Conservation (phyloP, 2,113 vertebrate genomes). For the Poeciliopsis prolifica region DNA sequence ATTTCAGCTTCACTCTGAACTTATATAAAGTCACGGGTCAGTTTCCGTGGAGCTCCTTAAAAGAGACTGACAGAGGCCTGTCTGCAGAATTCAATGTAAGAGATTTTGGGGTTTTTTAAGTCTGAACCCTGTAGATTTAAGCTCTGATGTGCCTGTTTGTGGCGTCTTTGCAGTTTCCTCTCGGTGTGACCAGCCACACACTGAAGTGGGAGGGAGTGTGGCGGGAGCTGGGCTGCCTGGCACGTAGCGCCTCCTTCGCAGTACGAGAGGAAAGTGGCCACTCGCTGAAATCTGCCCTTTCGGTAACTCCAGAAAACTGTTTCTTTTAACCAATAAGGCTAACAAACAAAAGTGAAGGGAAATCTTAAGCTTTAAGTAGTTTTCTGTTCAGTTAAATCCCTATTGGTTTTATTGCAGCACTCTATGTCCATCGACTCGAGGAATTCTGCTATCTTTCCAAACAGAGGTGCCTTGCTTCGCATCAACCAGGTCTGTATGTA, state of each 20-base stretch:
- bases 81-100: constrained; percentile 91
- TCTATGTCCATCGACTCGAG: constrained; percentile 91
- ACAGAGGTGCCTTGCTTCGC: constrained; percentile 89
- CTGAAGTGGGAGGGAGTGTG: constrained; percentile 97
- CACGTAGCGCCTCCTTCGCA: constrained; percentile 91
- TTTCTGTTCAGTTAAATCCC: background rate
- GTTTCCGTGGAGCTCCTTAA: constrained; percentile 97
- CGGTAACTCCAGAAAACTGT: constrained; percentile 72
- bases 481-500: constrained; percentile 88
- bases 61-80: constrained; percentile 92
- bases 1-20: constrained; percentile 89
- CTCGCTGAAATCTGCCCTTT: constrained; percentile 92
- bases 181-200: constrained; percentile 89
- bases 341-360: no score
- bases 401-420: constrained; percentile 80
- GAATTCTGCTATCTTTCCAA: constrained; percentile 92
- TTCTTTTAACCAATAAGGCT: background rate
- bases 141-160: background rate
- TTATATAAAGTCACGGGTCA: constrained; percentile 95
- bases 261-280: constrained; percentile 96
- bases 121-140: background rate
- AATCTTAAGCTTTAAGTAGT: no score
- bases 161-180: constrained; percentile 83
- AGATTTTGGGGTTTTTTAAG: background rate
- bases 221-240: constrained; percentile 93